These are phyloP conservation scores for Petromus typicus DNA, from an alignment of 2,113 vertebrate species.

Conservation along the genomic window DNA sequence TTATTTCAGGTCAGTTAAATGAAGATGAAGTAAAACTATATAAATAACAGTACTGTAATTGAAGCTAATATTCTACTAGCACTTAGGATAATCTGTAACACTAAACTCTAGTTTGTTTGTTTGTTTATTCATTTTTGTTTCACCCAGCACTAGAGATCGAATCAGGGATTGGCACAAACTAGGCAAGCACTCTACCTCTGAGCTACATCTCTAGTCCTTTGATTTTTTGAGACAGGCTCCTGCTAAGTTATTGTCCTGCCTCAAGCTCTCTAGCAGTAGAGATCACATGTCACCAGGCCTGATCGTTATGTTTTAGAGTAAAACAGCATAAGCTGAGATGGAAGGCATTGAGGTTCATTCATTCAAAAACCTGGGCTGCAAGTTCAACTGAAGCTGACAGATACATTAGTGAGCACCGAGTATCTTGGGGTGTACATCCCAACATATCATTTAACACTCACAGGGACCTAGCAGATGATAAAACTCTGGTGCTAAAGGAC, in stretches of 20 bases:
- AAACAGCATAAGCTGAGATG: background rate
- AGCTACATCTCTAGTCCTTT: no score
- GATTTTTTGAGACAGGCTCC: no score
- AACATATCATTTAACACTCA: background rate
- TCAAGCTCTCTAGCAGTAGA: no score
- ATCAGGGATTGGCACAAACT: no score
- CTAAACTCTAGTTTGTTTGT: background rate
- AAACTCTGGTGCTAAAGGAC: background rate
- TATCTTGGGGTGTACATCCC: background rate
- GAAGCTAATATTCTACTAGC: background rate
- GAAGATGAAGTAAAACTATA: constrained; percentile 41
- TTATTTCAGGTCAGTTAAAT: background rate
- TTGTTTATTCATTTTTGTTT: no score
- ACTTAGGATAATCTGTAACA: background rate
- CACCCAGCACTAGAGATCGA: no score
- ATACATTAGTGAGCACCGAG: background rate
- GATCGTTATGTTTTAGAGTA: background rate
- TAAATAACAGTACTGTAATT: background rate
- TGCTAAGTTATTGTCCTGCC: no score
- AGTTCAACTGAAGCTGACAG: background rate
- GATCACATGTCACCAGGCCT: no score
- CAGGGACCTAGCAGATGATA: background rate
- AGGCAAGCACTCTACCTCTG: no score
- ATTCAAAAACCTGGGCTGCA: background rate
- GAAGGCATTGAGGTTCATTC: background rate